Conservation (phyloP, 2,113 vertebrate species). For the Pangasianodon hypophthalmus region DNA sequence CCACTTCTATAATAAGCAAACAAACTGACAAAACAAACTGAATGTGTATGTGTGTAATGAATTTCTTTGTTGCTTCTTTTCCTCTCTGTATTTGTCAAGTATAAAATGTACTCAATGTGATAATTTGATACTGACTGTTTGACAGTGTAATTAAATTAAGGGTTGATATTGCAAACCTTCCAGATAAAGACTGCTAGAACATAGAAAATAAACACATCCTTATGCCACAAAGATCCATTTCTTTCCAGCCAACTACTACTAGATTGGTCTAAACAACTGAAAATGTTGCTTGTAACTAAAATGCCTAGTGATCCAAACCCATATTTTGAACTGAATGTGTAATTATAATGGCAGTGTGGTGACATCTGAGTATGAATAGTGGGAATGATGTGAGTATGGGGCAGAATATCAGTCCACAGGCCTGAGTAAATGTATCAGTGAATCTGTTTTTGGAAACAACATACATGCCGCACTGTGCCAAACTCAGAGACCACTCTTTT, state of each 20-base stretch:
- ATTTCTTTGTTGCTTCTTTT: conserved; percentile 4
- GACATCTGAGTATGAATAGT: not conserved
- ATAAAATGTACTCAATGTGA: not conserved
- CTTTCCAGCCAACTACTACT: not conserved
- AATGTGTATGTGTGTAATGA: not conserved
- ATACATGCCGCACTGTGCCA: not conserved
- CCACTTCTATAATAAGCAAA: not conserved
- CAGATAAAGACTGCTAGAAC: too few relatives aligned
- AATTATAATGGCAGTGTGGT: not conserved
- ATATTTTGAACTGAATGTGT: not conserved
- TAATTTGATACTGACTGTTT: not conserved
- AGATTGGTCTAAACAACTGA: not conserved
- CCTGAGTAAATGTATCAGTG: not conserved
- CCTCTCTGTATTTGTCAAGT: not conserved
- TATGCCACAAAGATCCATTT: not conserved
- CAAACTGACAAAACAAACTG: not conserved
- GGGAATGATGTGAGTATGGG: not conserved
- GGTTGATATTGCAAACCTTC: not conserved
- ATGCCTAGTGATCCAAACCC: not conserved
- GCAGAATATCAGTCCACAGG: not conserved
- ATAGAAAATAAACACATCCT: not conserved
- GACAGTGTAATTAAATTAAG: too few relatives aligned
- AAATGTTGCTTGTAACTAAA: not conserved
- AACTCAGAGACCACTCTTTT: not conserved
- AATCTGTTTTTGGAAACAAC: not conserved